Percentiles rank a stretch among this genome's conserved stretches.
Conservation (phyloP, 1,140 invertebrate species). For the Euwallacea similis region DNA sequence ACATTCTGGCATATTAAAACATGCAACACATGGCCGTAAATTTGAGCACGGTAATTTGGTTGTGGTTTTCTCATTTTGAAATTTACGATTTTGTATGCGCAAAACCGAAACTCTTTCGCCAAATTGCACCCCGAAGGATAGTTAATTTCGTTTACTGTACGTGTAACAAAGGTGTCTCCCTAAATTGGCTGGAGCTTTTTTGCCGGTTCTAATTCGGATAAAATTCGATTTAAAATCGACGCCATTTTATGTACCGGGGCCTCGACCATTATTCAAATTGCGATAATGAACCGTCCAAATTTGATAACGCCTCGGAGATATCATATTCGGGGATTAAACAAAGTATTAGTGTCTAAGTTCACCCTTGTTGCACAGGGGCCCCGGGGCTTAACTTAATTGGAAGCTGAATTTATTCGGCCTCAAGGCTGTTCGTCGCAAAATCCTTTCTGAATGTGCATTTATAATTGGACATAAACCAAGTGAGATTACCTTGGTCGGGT, state of each 20-base stretch:
- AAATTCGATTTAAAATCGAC: conserved; percentile 2
- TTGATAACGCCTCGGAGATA: conserved; percentile 50
- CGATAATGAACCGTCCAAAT: conserved; percentile 52
- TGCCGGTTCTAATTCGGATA: neutral
- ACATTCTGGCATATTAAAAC: conserved; percentile 44
- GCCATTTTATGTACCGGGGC: neutral
- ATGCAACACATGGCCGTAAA: conserved; percentile 43
- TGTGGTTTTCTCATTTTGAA: conserved; percentile 43
- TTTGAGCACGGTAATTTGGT: conserved; percentile 38
- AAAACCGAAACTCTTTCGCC: conserved; percentile 34
- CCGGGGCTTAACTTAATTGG: conserved; percentile 46
- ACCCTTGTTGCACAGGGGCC: conserved; percentile 45
- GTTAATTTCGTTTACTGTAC: conserved; percentile 18
- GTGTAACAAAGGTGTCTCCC: conserved; percentile 12
- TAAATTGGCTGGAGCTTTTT: conserved; percentile 6
- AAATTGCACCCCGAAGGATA: conserved; percentile 31
- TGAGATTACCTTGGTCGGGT: conserved; percentile 29
- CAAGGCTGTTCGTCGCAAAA: conserved; percentile 39
- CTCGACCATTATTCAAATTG: conserved; percentile 49
- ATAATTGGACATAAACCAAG: conserved; percentile 36
- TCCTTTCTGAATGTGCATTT: conserved; percentile 39
- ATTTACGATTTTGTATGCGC: conserved; percentile 39
- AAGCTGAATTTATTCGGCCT: conserved; percentile 46
- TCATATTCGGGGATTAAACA: conserved; percentile 51
- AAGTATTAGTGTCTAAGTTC: conserved; percentile 48